Evolutionary conservation across 2,113 vertebrate species (phyloP), one percentile per base, ranked within the genome.

Genomic region (Gymnorhina tibicen): DNA sequence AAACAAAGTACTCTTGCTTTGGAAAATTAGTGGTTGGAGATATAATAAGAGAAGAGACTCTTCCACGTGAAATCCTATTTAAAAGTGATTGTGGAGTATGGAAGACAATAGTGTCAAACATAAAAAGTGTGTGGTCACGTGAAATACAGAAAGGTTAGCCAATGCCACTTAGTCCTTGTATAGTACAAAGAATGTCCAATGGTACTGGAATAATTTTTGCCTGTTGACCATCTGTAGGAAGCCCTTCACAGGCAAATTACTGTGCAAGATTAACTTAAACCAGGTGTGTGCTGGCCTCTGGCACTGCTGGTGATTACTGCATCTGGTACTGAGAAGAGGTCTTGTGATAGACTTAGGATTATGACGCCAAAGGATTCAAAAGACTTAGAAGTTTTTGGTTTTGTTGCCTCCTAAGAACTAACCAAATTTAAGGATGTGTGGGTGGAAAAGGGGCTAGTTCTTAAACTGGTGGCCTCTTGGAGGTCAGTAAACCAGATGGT

Each of bases 401-500:
- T 87, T 70, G 83, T 78, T 82, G 46, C 39, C 28, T 91, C 49
- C 52, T 84, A 95, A 13, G 67, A 93, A 28, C 58, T 73, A 81
- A 70, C 70, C 58, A 73, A 75, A 73, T 91, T 85, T 75, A 89
- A 75, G 70, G 39, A 85, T 59, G 30, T 81, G 59, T 83, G 53
- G 88, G 49, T 94, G 28, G 56, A 79, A 72, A 77, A 75, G n/a
- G 35, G 78, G 24, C 35, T 66, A 63, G 21, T 94, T 94, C 49
- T 88, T 91, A 42, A 66, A 70, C 55, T 85, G 55, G 23, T 88
- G 63, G 35, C 39, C 85, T 50, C 35, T 91, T 93, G 35, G 46
- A 89, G 44, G 89, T 95, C 49, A 77, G 55, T 60, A 89, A 79
- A 79, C 75, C 91, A 97, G 86, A 95, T 95, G 92, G 87, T 59